Conservation (phyloP, 1,140 invertebrate species). For the Oncopodura yosiiana region DNA sequence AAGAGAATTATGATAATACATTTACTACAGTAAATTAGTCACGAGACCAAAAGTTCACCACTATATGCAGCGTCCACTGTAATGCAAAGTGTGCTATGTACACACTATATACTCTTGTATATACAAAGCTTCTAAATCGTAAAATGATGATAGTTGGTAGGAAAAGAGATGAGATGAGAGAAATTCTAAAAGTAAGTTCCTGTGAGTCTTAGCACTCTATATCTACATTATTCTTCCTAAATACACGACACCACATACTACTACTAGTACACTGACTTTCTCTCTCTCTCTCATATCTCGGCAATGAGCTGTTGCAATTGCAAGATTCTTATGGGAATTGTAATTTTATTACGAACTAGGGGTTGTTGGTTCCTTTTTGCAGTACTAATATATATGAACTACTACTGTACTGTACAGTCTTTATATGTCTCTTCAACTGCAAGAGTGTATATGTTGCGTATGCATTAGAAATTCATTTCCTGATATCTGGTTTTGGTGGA, state of each 20-base stretch:
- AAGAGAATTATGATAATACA: too few species aligned
- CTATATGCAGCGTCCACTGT: too few species aligned
- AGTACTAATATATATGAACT: background rate
- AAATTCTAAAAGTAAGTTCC: background rate
- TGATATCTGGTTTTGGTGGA: slow-evolving; percentile 14
- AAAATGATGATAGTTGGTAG: too few species aligned
- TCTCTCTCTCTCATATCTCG: slow-evolving; percentile 2
- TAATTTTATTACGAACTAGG: slow-evolving; percentile 21
- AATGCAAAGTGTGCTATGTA: too few species aligned
- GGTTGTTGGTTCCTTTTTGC: slow-evolving; percentile 4
- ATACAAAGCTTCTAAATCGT: too few species aligned
- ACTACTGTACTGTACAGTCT: background rate
- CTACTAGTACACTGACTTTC: too few species aligned
- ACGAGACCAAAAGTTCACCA: too few species aligned
- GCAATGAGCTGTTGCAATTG: slow-evolving; percentile 9
- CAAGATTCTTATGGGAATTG: slow-evolving; percentile 18
- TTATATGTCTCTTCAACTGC: background rate
- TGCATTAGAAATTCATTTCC: slow-evolving; percentile 26
- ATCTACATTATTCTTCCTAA: slow-evolving; percentile 7
- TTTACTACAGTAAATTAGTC: too few species aligned
- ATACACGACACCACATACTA: too few species aligned
- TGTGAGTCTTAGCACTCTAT: too few species aligned
- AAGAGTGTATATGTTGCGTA: background rate
- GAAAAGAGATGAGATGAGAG: background rate
- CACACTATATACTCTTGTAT: too few species aligned